phyloP scores from a whole-genome alignment of 2,888 invertebrate species.

The Lasioglossum morio region DNA sequence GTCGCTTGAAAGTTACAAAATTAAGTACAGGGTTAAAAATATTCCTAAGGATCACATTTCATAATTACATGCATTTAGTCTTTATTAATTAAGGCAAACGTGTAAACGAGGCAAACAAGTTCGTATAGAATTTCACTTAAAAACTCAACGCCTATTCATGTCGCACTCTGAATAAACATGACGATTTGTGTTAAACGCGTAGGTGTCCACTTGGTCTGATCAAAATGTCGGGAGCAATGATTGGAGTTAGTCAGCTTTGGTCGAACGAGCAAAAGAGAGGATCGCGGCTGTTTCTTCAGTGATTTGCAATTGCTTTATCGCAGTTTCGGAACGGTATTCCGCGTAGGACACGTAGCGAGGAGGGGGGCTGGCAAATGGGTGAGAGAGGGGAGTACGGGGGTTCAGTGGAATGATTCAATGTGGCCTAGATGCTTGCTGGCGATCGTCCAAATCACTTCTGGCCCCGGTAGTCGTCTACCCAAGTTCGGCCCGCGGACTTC shows the following conservation, averaged over 20 bases:
- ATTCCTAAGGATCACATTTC: too few relatives aligned
- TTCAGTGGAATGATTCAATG: constrained; percentile 75
- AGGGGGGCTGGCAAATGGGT: background rate
- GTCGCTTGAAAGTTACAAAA: background rate
- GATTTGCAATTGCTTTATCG: constrained; percentile 80
- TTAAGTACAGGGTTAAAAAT: background rate
- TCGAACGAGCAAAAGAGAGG: constrained; percentile 43
- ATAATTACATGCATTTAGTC: too few relatives aligned
- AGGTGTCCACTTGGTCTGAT: constrained; percentile 5
- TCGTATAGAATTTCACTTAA: background rate
- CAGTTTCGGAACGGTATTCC: constrained; percentile 61
- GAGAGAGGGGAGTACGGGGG: background rate
- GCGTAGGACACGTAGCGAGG: background rate
- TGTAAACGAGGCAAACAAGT: background rate
- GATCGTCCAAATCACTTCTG: constrained; percentile 82
- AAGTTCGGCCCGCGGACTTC: constrained; percentile 64
- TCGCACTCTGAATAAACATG: background rate
- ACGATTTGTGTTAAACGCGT: background rate
- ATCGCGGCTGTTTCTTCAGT: constrained; percentile 63
- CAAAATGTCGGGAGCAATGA: constrained; percentile 53
- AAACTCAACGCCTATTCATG: too few relatives aligned
- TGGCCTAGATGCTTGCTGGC: constrained; percentile 79
- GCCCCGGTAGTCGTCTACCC: constrained; percentile 63
- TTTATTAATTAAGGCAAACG: too few relatives aligned
- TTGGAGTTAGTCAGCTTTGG: constrained; percentile 38